These are phyloP conservation scores for Proisotoma minuta DNA, from an alignment of 2,888 invertebrate species.

Conservation along the genomic window DNA sequence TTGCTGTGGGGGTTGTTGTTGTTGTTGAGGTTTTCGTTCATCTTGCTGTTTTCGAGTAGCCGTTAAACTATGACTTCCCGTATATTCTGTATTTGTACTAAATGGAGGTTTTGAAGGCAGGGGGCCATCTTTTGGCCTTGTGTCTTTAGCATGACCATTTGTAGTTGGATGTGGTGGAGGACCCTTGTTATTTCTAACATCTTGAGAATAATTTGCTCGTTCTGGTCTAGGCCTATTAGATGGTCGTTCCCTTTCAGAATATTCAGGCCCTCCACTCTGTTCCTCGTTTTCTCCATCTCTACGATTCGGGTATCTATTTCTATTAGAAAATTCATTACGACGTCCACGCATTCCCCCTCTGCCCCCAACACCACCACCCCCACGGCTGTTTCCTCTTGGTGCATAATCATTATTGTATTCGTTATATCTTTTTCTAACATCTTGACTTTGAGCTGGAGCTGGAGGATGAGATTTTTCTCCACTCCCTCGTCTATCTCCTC, in stretches of 20 bases:
- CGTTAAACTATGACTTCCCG: slow-evolving; percentile 38
- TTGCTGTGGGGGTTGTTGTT: neutral
- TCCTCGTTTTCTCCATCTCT: slow-evolving; percentile 16
- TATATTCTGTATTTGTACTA: slow-evolving; percentile 46
- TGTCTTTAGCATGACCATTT: slow-evolving; percentile 12
- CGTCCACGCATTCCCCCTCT: slow-evolving; percentile 25
- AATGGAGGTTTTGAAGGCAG: slow-evolving; percentile 37
- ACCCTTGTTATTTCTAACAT: neutral
- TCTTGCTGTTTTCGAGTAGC: slow-evolving; percentile 7
- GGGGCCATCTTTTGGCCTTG: slow-evolving; percentile 4
- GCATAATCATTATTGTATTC: slow-evolving; percentile 15
- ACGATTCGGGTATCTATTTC: slow-evolving; percentile 44
- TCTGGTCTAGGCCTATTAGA: neutral
- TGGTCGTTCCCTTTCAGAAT: slow-evolving; percentile 2
- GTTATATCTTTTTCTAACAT: slow-evolving; percentile 46
- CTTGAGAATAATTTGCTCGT: neutral
- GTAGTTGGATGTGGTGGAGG: slow-evolving; percentile 15
- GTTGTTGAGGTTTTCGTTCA: neutral
- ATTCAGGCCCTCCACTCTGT: neutral
- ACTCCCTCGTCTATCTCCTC: neutral
- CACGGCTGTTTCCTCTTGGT: slow-evolving; percentile 19
- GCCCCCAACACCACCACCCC: slow-evolving; percentile 27
- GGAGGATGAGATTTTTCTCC: neutral
- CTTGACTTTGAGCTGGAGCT: neutral
- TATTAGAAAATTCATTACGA: slow-evolving; percentile 44